phyloP scores from a whole-genome alignment of 2,888 invertebrate species.

The Drosophila emarginata region DNA sequence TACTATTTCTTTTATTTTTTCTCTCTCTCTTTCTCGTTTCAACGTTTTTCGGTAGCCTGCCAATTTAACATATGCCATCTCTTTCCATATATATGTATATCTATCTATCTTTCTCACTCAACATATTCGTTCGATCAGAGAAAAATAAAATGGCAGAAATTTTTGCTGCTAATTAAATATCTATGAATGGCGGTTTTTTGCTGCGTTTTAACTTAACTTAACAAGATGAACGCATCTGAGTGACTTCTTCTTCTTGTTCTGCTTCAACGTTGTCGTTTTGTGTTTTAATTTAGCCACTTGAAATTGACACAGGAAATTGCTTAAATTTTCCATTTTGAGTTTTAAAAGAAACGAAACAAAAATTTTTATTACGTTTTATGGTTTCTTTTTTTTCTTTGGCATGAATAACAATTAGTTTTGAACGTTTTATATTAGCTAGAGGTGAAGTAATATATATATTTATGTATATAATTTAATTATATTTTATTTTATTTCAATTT shows the following conservation, averaged over 20 bases:
- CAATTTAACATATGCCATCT: conserved; percentile 59
- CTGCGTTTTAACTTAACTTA: conserved; percentile 35
- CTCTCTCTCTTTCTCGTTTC: conserved; percentile 48
- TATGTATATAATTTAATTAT: too few relatives aligned
- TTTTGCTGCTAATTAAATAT: conserved; percentile 76
- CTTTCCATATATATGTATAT: background rate
- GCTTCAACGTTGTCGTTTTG: conserved; percentile 34
- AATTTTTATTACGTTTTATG: conserved; percentile 25
- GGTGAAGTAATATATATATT: too few relatives aligned
- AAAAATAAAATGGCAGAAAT: conserved; percentile 9
- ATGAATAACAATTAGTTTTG: too few relatives aligned
- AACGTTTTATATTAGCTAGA: too few relatives aligned
- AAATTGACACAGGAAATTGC: conserved; percentile 78
- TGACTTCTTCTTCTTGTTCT: too few relatives aligned
- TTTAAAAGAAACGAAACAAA: too few relatives aligned
- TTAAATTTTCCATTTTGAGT: conserved; percentile 58
- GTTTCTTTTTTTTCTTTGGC: too few relatives aligned
- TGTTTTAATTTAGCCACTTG: conserved; percentile 71
- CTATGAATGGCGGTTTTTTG: conserved; percentile 73
- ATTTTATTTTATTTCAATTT: too few relatives aligned
- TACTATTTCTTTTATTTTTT: conserved; percentile 51
- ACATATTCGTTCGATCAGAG: background rate
- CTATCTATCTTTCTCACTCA: conserved; percentile 14
- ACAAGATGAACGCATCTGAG: background rate
- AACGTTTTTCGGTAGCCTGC: conserved; percentile 56